phyloP scores from a whole-genome alignment of 37 sponge, comb jelly and placozoan species.

The Aplysina aerophoba region DNA sequence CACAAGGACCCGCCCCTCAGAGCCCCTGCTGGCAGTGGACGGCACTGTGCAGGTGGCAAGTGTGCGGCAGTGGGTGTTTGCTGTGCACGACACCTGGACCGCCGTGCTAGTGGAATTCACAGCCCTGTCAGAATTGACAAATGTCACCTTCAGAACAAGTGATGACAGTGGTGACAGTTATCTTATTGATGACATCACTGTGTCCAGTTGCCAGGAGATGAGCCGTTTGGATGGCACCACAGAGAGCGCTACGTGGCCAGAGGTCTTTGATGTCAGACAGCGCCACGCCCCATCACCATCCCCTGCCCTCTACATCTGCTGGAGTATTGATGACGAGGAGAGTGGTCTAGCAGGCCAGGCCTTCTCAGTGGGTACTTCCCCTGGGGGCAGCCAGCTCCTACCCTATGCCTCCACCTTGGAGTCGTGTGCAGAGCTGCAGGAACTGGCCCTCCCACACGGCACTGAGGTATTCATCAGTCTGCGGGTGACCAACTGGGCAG shows the following conservation, averaged over 20 bases:
- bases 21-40: background rate
- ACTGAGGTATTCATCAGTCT: slow-evolving; percentile 41
- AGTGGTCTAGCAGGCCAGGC: slow-evolving; percentile 57
- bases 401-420: slow-evolving; percentile 42
- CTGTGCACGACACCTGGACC: slow-evolving; percentile 14
- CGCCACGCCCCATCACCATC: background rate
- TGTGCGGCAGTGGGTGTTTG: slow-evolving; percentile 2
- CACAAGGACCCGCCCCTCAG: background rate
- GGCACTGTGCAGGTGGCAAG: background rate
- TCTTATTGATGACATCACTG: slow-evolving; percentile 40
- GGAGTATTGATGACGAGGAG: slow-evolving; percentile 51
- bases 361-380: slow-evolving; percentile 73
- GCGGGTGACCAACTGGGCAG: slow-evolving; percentile 64
- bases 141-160: slow-evolving; percentile 9
- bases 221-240: background rate
- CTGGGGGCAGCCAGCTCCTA: slow-evolving; percentile 69
- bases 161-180: slow-evolving; percentile 2
- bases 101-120: slow-evolving; percentile 32
- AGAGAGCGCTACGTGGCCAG: background rate
- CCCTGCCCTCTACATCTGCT: slow-evolving; percentile 31
- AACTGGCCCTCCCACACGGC: slow-evolving; percentile 24
- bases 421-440: slow-evolving; percentile 19
- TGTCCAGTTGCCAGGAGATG: slow-evolving; percentile 6
- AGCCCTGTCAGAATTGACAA: slow-evolving; percentile 4
- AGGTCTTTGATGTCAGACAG: background rate